A percentile compares a stretch with the other conserved stretches of the same genome.
phyloP scores from a whole-genome alignment of 1,140 invertebrate genomes.

The Zaprionus nigranus region DNA sequence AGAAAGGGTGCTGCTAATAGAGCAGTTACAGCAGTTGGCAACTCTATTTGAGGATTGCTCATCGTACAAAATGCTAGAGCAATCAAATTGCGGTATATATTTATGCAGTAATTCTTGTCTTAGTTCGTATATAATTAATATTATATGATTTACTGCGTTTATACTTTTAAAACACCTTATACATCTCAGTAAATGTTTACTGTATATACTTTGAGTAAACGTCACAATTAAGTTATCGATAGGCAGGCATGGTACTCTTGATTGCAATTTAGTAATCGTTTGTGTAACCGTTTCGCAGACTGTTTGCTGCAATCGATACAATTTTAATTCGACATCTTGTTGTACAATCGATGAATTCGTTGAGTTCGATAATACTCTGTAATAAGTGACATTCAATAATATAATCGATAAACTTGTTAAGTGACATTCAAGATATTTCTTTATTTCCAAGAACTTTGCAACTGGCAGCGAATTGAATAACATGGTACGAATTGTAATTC shows the following conservation, averaged over 20 bases:
- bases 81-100: too few relatives aligned
- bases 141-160: too few relatives aligned
- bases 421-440: not conserved
- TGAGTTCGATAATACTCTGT: not conserved
- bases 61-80: not conserved
- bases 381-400: not conserved
- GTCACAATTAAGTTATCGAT: too few relatives aligned
- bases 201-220: too few relatives aligned
- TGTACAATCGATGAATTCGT: not conserved
- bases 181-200: too few relatives aligned
- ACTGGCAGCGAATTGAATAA: not conserved
- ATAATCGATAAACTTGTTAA: not conserved
- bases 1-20: too few relatives aligned
- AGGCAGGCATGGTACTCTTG: too few relatives aligned
- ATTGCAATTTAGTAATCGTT: too few relatives aligned
- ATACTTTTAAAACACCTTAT: too few relatives aligned
- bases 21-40: slow-evolving; percentile 52
- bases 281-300: not conserved
- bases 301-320: not conserved
- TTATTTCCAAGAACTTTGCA: not conserved
- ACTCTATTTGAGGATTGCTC: slow-evolving; percentile 1
- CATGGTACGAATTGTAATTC: not conserved
- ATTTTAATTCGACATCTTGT: not conserved
- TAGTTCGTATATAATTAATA: too few relatives aligned
- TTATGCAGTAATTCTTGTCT: too few relatives aligned